Conservation (phyloP, 2,113 vertebrate genomes). For the Philantomba maxwellii region DNA sequence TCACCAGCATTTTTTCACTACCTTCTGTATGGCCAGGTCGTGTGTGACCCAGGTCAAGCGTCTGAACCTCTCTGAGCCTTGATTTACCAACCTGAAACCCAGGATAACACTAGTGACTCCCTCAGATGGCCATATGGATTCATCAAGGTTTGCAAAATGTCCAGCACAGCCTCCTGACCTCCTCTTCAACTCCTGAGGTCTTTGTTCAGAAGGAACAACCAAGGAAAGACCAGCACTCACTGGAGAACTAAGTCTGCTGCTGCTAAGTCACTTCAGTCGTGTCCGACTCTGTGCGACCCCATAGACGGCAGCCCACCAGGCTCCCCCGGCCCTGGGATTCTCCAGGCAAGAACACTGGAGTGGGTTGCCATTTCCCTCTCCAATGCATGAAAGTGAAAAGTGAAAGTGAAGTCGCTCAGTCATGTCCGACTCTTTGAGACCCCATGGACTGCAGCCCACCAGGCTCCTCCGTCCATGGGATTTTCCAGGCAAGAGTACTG, state of each 20-base stretch:
- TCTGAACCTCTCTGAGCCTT: background rate
- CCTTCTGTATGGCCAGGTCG: background rate
- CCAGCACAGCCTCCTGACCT: background rate
- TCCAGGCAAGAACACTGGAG: too few species aligned
- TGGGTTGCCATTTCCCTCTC: too few species aligned
- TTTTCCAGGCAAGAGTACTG: too few species aligned
- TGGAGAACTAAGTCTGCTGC: background rate
- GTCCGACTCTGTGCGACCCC: too few species aligned
- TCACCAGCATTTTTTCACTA: background rate
- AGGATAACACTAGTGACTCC: background rate
- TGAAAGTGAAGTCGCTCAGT: too few species aligned
- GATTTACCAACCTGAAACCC: background rate
- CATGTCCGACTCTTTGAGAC: too few species aligned
- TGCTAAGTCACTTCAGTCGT: too few species aligned
- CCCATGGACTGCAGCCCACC: too few species aligned
- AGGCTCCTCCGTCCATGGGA: too few species aligned
- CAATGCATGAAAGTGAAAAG: too few species aligned
- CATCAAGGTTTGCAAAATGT: background rate
- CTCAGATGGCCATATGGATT: background rate
- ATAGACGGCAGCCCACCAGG: too few species aligned
- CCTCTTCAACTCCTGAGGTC: background rate
- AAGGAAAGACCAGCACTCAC: background rate
- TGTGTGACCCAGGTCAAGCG: background rate
- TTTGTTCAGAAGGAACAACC: background rate
- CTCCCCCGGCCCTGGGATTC: too few species aligned